These are phyloP conservation scores for Bufotes viridis DNA, from an alignment of 2,797 vertebrate species.

Conservation along the genomic window DNA sequence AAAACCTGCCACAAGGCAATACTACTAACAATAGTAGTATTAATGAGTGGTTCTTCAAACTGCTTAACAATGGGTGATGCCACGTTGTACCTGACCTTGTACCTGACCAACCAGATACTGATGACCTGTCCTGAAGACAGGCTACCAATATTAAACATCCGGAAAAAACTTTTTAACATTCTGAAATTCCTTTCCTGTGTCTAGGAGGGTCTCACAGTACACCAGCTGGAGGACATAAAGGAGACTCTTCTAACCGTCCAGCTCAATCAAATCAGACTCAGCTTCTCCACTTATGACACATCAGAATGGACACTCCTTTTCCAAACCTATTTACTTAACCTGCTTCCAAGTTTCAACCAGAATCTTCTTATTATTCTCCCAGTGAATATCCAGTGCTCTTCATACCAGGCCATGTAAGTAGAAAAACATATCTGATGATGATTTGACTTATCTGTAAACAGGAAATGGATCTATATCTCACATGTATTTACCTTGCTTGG, in stretches of 20 bases:
- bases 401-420: slow-evolving; percentile 54
- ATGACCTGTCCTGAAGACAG: no score
- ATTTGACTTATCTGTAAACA: not conserved
- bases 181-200: not conserved
- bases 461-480: not conserved
- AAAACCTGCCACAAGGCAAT: no score
- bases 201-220: slow-evolving; percentile 23
- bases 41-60: not conserved
- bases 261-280: not conserved
- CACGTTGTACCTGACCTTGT: no score
- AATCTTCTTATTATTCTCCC: slow-evolving; percentile 23
- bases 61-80: no score
- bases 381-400: slow-evolving; percentile 36
- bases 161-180: not conserved
- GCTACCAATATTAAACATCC: no score
- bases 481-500: not conserved
- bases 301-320: slow-evolving; percentile 21
- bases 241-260: not conserved
- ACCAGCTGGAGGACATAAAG: slow-evolving; percentile 6
- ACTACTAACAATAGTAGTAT: not conserved
- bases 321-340: not conserved
- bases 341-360: slow-evolving; percentile 31
- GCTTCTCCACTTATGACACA: slow-evolving; percentile 14
- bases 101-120: no score
- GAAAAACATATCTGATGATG: not conserved